phyloP scores from a whole-genome alignment of 2,113 vertebrate genomes.

The Scopus umbretta region DNA sequence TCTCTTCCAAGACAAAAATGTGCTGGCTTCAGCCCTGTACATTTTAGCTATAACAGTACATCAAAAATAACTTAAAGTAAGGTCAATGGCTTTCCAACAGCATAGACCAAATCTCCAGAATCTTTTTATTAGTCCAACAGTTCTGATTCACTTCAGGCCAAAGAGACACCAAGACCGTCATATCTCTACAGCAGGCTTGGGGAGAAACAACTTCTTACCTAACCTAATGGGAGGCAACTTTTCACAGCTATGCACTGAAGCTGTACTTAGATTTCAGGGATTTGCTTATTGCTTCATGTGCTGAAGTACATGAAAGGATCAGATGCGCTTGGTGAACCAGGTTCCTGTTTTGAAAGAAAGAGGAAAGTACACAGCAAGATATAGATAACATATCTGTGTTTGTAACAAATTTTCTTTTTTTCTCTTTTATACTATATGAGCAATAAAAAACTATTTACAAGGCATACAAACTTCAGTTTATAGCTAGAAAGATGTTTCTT shows the following conservation, averaged over 20 bases:
- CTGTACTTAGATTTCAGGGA: neutral
- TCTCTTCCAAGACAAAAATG: neutral
- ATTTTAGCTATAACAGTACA: neutral
- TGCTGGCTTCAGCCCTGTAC: neutral
- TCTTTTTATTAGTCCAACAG: neutral
- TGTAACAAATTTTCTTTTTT: neutral
- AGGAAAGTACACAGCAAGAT: conserved; percentile 22
- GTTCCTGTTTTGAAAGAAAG: conserved; percentile 51
- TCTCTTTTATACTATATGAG: neutral
- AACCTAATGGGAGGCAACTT: neutral
- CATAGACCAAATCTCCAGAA: neutral
- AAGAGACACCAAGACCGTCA: neutral
- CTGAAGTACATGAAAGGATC: neutral
- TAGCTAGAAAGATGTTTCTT: conserved; percentile 36
- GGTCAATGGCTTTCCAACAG: neutral
- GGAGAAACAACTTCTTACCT: neutral
- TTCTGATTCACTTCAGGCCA: neutral
- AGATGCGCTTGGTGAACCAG: neutral
- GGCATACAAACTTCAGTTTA: conserved; percentile 14
- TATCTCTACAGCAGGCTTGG: neutral
- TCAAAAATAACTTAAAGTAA: conserved; percentile 1
- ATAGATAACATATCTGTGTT: conserved; percentile 40
- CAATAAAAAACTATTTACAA: conserved; percentile 54
- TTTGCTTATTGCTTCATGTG: neutral
- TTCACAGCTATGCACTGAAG: neutral